phyloP scores from a whole-genome alignment of 1,140 invertebrate species.

The Lordiphosa mommai region DNA sequence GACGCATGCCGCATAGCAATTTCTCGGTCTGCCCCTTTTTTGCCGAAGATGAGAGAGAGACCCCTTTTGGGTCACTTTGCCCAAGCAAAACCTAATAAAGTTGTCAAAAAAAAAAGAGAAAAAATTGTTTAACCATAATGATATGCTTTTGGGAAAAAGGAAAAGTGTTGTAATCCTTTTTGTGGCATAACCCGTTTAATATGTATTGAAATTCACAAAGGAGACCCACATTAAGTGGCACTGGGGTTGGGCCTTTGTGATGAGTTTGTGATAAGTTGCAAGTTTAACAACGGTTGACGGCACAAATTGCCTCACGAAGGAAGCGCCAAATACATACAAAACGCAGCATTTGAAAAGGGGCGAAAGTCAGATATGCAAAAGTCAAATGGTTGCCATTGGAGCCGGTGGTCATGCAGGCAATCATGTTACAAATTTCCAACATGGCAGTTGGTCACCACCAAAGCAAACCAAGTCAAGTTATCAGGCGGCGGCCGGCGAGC shows the following conservation, averaged over 20 bases:
- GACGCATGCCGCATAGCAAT: conserved; percentile 75
- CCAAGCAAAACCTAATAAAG: conserved; percentile 63
- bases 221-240: conserved; percentile 65
- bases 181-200: conserved; percentile 75
- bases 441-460: conserved; percentile 13
- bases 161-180: conserved; percentile 75
- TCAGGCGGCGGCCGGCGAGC: conserved; percentile 12
- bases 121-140: conserved; percentile 76
- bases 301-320: conserved; percentile 49
- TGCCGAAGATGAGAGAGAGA: conserved; percentile 9
- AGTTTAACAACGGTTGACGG: conserved; percentile 72
- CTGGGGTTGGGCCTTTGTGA: conserved; percentile 37
- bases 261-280: conserved; percentile 69
- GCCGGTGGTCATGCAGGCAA: conserved; percentile 36
- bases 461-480: conserved; percentile 24
- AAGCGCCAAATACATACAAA: conserved; percentile 3
- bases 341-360: conserved; percentile 33
- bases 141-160: conserved; percentile 56
- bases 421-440: conserved; percentile 69
- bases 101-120: conserved; percentile 46
- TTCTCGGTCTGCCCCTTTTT: conserved; percentile 36
- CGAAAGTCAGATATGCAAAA: conserved; percentile 71
- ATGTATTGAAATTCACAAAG: conserved; percentile 72
- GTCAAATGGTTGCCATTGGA: conserved; percentile 55
- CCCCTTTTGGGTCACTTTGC: conserved; percentile 41